Evolutionary conservation across 2,888 invertebrate species (phyloP), one percentile per base, ranked within the genome.

Genomic region (Phymatocera aterrima): DNA sequence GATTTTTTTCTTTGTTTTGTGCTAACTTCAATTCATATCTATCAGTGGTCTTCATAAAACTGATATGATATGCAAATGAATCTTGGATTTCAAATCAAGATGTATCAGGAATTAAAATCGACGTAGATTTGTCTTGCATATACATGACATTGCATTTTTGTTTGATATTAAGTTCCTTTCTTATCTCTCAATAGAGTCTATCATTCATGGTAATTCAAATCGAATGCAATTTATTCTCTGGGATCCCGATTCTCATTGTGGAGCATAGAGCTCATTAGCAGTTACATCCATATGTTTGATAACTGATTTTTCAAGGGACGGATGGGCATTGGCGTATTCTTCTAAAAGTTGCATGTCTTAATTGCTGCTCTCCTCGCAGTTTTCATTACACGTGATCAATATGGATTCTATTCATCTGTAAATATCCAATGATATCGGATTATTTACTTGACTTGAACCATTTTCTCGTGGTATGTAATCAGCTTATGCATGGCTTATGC

Each of bases 281-380:
- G n/a, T 54, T 57, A n/a, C 75, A 57, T 75, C 75, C 57, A 28
- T 24, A 40, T 75, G 75, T 54, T 75, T 75, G 75, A 75, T 15
- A 40, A 57, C 40, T 28, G n/a, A 18, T 40, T 40, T 15, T 40
- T 75, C 75, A 75, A 75, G 75, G 75, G 75, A 75, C 75, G 75
- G 75, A 75, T 75, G 75, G 75, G 75, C 21, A 43, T 40, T 37
- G 18, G 21, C 21, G 57, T 40, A 57, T 54, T 75, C 28, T 54
- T 40, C 21, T 18, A 60, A 57, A 57, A n/a, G 12, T 2, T 24
- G 24, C 57, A 75, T 54, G 15, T 75, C 2, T 21, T 51, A 12
- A 10, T 51, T 5, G 34, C 31, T 64, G 18, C 18, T 8, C 8
- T 51, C 31, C 31, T 34, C 18, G 31, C 51, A 51, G 6, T 18